Evolutionary conservation across 2,797 vertebrate species (phyloP).

Genomic region (Mico argentatus): DNA sequence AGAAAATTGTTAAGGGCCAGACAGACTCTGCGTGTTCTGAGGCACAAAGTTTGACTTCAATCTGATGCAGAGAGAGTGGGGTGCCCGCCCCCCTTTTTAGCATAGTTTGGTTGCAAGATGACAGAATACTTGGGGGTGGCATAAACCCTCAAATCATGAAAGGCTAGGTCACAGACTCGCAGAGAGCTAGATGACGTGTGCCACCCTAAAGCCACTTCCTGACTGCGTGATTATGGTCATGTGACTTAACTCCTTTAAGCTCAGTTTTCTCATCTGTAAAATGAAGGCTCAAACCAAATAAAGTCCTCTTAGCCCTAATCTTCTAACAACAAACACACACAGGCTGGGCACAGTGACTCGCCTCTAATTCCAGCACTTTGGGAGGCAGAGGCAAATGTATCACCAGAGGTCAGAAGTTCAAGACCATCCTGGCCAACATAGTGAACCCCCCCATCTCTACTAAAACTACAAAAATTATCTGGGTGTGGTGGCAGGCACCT

Average conservation of each 20-base stretch:
- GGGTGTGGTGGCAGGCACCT: too few species aligned
- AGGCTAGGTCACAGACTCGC: neutral
- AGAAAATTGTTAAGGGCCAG: conserved; percentile 11
- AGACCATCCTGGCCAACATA: too few species aligned
- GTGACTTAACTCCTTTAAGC: neutral
- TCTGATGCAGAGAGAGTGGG: neutral
- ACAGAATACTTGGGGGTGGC: neutral
- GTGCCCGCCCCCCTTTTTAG: neutral
- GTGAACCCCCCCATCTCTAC: too few species aligned
- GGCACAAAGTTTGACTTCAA: neutral
- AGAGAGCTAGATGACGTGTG: neutral
- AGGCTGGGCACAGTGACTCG: too few species aligned
- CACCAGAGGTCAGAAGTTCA: too few species aligned
- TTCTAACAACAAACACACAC: neutral
- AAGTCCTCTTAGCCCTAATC: neutral
- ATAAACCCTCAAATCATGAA: conserved; percentile 20
- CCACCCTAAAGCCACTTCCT: neutral
- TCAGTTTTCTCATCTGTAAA: conserved; percentile 7
- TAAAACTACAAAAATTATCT: too few species aligned
- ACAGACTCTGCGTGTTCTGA: neutral
- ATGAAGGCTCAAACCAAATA: conserved; percentile 12
- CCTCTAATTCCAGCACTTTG: too few species aligned
- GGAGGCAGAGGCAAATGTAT: too few species aligned
- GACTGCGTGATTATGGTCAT: neutral
- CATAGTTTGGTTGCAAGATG: neutral